A percentile compares a stretch with the other conserved stretches of the same genome.
phyloP scores from a whole-genome alignment of 1,140 invertebrate genomes.

The Drosophila pandora region DNA sequence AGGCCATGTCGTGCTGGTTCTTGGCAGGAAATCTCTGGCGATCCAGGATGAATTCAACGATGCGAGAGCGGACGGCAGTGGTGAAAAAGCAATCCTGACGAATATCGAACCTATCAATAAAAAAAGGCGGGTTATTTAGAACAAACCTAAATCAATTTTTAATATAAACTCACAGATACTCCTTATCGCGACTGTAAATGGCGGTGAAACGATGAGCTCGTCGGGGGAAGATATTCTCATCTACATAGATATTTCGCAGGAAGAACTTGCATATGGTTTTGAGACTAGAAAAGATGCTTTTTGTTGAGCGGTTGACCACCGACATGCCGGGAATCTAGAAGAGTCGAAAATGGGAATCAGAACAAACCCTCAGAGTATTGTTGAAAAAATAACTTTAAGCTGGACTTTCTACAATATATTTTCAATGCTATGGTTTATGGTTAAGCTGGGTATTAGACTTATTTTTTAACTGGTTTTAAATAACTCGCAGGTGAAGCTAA shows the following conservation, averaged over 20 bases:
- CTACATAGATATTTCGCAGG: constrained; percentile 87
- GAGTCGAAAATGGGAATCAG: neutral
- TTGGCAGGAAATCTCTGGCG: constrained; percentile 91
- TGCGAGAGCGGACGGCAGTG: constrained; percentile 91
- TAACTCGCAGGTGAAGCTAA: constrained; percentile 28
- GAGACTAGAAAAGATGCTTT: constrained; percentile 86
- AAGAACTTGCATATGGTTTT: constrained; percentile 86
- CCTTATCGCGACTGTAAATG: constrained; percentile 93
- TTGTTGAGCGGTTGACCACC: constrained; percentile 86
- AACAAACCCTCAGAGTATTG: neutral
- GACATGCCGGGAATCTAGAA: constrained; percentile 87
- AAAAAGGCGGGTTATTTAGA: neutral
- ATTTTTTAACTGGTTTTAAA: constrained; percentile 13
- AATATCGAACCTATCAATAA: constrained; percentile 90
- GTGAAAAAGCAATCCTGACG: constrained; percentile 93
- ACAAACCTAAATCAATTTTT: constrained; percentile 4
- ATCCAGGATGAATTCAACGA: constrained; percentile 96
- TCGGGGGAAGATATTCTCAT: constrained; percentile 88
- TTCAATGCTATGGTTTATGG: constrained; percentile 3
- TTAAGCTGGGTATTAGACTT: constrained; percentile 28
- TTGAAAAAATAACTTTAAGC: neutral
- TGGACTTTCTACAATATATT: constrained; percentile 2
- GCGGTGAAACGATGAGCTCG: constrained; percentile 90
- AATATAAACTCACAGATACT: constrained; percentile 89
- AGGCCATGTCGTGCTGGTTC: constrained; percentile 88